Percentiles rank a stretch among this genome's conserved stretches.
Conservation (phyloP, 2,113 vertebrate genomes). For the Chiloscyllium plagiosum region DNA sequence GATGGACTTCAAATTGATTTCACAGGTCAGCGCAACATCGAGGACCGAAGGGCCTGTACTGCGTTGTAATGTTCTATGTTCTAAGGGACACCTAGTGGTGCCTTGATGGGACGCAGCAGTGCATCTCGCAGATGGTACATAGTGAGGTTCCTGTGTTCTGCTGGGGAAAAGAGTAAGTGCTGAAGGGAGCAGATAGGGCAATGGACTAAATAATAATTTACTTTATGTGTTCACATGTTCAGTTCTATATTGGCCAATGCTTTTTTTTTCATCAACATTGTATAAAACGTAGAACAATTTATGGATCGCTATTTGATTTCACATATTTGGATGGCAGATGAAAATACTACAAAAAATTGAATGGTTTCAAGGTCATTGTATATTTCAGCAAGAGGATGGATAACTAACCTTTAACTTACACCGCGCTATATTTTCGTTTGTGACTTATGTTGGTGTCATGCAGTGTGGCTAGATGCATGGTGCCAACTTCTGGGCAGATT, state of each 20-base stretch:
- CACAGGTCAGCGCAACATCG: no score
- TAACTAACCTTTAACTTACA: not conserved
- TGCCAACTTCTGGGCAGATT: not conserved
- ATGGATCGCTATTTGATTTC: not conserved
- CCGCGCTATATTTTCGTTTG: not conserved
- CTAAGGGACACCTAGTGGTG: no score
- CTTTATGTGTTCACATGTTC: not conserved
- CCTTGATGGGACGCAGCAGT: no score
- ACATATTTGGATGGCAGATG: not conserved
- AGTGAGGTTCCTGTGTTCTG: no score
- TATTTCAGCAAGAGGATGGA: not conserved
- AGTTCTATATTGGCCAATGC: not conserved
- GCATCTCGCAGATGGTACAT: no score
- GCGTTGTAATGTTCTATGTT: no score
- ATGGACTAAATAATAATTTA: no score
- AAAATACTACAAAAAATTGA: not conserved
- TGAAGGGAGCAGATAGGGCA: no score
- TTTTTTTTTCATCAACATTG: not conserved
- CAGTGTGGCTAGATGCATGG: not conserved
- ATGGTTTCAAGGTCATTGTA: not conserved
- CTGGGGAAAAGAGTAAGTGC: no score
- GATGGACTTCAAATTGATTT: no score
- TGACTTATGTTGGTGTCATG: not conserved
- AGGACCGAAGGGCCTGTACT: no score
- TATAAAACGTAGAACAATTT: not conserved